Base-by-base conservation (phyloP, 2,797 vertebrate genomes). In the Siniperca obscura region DNA sequence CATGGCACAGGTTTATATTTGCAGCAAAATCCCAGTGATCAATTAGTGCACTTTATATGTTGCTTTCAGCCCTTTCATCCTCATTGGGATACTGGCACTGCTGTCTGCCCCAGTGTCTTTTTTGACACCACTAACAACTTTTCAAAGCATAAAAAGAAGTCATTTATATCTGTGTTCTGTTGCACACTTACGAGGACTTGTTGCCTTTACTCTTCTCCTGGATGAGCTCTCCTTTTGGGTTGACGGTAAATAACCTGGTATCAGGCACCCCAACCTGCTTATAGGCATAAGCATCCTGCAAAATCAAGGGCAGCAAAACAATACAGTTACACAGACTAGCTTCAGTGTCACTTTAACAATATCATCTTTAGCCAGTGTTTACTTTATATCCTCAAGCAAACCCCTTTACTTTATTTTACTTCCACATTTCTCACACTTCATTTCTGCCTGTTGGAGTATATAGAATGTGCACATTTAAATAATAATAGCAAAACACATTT, bases 201-300 rank as follows among this genome's bases (percentile, higher is more conserved):
- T 95, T 96, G 82, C 92, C 96, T 94, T 96, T 97, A 0, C 89
- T 93, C 87, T 94, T 95, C 90, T 99, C 98, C 94, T 97, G 97
- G 73, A 93, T 97, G 56, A 99, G 95, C 85, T 99, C 98, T 92
- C 98, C 98, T 86, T 95, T 97, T n/a, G 98, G 97, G 87, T 98
- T 99, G 73, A 99, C 97, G 0, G 97, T 99, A 88, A 99, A 99
- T 89, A 99, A 97, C 48, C 84, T 95, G 27, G 94, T 96, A 57
- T 97, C 95, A 0, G 95, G 92, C 19, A 99, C 96, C 3, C 97
- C 97, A 4, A 99, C 97, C 59, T 97, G 90, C 89, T 94, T 97
- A 85, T 99, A 99, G 55, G 98, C 96, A 0, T 91, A 96, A 5
- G 96, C 97, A 48, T 99, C 98, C 98, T 99, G 91, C 61, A 77